phyloP scores from a whole-genome alignment of 1,140 invertebrate genomes.

The Chionoecetes opilio region DNA sequence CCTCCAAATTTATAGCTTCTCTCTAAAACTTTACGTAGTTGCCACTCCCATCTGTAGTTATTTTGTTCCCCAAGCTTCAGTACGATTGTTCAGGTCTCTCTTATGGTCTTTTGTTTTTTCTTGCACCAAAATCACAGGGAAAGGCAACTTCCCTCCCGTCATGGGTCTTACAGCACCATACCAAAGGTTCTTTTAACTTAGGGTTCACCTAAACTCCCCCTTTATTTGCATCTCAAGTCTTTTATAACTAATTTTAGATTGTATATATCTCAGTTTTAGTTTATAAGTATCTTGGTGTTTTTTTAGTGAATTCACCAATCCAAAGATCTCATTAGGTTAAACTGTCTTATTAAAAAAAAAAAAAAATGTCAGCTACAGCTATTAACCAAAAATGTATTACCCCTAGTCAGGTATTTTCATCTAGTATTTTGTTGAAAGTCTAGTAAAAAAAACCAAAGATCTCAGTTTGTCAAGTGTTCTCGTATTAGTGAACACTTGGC shows the following conservation, averaged over 20 bases:
- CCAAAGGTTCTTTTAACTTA: constrained; percentile 62
- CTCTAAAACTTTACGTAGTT: neutral
- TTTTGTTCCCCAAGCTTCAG: neutral
- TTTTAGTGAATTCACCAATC: neutral
- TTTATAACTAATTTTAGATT: neutral
- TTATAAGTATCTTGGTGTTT: neutral
- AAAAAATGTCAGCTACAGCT: constrained; percentile 13
- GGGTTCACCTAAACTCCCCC: constrained; percentile 47
- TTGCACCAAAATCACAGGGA: constrained; percentile 33
- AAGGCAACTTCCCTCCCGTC: constrained; percentile 6
- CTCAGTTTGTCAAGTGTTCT: neutral
- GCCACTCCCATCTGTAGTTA: neutral
- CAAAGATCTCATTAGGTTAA: constrained; percentile 68
- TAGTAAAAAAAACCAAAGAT: constrained; percentile 44
- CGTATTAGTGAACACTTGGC: neutral
- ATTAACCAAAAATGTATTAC: constrained; percentile 51
- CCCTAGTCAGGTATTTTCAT: neutral
- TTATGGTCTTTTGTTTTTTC: neutral
- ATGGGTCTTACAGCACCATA: constrained; percentile 52
- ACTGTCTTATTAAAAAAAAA: constrained; percentile 60
- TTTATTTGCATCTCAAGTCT: neutral
- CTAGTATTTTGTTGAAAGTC: neutral
- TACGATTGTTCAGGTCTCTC: neutral
- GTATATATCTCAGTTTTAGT: neutral
- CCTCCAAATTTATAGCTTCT: neutral